These are phyloP conservation scores for Leptopilina myrica DNA, from an alignment of 2,888 invertebrate species.

Conservation along the genomic window DNA sequence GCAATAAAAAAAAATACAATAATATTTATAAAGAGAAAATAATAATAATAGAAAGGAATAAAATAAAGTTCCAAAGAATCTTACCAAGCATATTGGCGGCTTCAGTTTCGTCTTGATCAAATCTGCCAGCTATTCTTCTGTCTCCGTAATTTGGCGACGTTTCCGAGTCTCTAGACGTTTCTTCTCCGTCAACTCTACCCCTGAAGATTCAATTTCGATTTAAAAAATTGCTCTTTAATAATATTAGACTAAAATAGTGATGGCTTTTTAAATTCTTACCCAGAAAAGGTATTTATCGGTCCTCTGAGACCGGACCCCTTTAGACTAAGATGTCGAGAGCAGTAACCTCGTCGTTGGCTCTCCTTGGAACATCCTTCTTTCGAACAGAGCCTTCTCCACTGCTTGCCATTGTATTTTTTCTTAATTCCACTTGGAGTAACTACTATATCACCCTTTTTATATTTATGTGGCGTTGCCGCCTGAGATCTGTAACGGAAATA, in stretches of 20 bases:
- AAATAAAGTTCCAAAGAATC: slow-evolving; percentile 58
- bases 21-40: not conserved
- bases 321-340: slow-evolving; percentile 96
- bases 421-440: slow-evolving; percentile 96
- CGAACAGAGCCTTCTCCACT: slow-evolving; percentile 98
- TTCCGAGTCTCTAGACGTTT: slow-evolving; percentile 93
- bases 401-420: slow-evolving; percentile 99
- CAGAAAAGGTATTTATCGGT: slow-evolving; percentile 70
- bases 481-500: slow-evolving; percentile 82
- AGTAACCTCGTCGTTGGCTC: slow-evolving; percentile 97
- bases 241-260: too few species aligned
- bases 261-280: slow-evolving; percentile 57
- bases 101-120: slow-evolving; percentile 96
- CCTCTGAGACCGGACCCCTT: slow-evolving; percentile 81
- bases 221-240: too few species aligned
- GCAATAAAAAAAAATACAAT: not conserved
- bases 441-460: slow-evolving; percentile 98
- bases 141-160: slow-evolving; percentile 89
- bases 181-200: slow-evolving; percentile 86
- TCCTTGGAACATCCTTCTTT: slow-evolving; percentile 97
- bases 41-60: not conserved
- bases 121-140: slow-evolving; percentile 86
- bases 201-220: slow-evolving; percentile 67
- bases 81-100: slow-evolving; percentile 96
- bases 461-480: slow-evolving; percentile 95